Evolutionary conservation across 1,140 invertebrate species (phyloP).

Genomic region (Drosophila repletoides): DNA sequence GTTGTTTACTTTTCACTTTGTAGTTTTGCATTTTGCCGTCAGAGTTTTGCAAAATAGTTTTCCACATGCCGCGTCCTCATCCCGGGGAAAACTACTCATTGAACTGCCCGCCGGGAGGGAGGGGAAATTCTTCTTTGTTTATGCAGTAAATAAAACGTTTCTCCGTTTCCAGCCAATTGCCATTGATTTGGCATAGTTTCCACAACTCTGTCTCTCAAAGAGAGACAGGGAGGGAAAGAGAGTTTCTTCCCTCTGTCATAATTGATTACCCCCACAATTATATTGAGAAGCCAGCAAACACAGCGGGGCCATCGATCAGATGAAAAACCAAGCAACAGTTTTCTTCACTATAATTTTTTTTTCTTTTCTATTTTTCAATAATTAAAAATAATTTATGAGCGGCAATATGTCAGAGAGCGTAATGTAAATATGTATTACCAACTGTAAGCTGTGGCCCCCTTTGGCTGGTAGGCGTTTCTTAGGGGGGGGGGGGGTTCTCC

Average conservation of each 20-base stretch:
- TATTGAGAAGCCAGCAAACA: conserved; percentile 25
- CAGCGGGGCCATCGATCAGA: conserved; percentile 36
- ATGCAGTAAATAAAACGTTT: conserved; percentile 52
- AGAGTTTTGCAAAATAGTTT: conserved; percentile 62
- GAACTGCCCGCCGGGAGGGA: too few species aligned
- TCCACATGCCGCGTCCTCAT: conserved; percentile 9
- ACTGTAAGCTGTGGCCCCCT: conserved; percentile 13
- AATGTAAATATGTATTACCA: conserved; percentile 58
- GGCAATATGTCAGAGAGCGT: conserved; percentile 62
- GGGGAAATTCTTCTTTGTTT: conserved; percentile 56
- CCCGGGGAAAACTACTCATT: background rate
- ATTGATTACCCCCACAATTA: conserved; percentile 41
- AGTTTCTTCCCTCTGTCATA: conserved; percentile 21
- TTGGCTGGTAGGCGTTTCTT: conserved; percentile 4
- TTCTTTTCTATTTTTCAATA: conserved; percentile 47
- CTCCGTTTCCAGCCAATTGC: conserved; percentile 40
- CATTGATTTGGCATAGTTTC: conserved; percentile 62
- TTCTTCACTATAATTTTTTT: conserved; percentile 15
- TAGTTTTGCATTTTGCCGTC: conserved; percentile 69
- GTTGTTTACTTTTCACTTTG: conserved; percentile 76
- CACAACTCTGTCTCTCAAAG: conserved; percentile 25
- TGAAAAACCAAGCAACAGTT: conserved; percentile 12
- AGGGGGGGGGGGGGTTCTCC: too few species aligned
- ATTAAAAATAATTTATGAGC: conserved; percentile 76
- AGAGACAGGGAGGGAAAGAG: background rate